phyloP scores from a whole-genome alignment of 2,113 vertebrate species.

The Urocolius indicus region DNA sequence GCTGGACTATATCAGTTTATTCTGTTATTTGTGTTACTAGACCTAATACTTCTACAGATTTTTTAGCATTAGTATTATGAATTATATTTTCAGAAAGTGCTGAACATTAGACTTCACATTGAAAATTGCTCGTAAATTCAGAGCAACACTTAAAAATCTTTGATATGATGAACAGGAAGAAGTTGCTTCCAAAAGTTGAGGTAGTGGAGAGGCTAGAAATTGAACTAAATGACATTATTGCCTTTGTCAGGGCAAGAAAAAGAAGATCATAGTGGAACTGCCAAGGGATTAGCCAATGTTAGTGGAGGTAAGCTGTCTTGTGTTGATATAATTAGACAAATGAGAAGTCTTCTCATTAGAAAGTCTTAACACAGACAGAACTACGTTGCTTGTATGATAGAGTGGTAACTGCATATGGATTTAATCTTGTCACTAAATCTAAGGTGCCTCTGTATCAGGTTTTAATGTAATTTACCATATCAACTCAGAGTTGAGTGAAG shows the following conservation, averaged over 20 bases:
- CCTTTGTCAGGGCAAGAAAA: neutral
- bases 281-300: neutral
- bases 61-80: neutral
- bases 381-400: neutral
- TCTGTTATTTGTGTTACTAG: neutral
- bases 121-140: neutral
- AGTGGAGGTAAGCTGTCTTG: neutral
- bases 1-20: neutral
- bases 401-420: neutral
- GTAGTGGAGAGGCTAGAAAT: neutral
- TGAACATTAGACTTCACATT: neutral
- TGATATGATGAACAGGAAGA: neutral
- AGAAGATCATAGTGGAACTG: neutral
- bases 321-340: neutral
- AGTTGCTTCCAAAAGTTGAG: neutral
- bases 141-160: neutral
- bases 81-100: neutral
- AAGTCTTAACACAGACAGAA: neutral
- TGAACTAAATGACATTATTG: neutral
- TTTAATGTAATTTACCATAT: conserved; percentile 46
- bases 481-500: conserved; percentile 22
- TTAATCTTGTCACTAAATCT: conserved; percentile 49
- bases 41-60: neutral
- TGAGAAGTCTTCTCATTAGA: neutral
- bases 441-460: neutral